These are phyloP conservation scores for Cephus pygmeus DNA, from an alignment of 2,888 invertebrate genomes.

Conservation along the genomic window DNA sequence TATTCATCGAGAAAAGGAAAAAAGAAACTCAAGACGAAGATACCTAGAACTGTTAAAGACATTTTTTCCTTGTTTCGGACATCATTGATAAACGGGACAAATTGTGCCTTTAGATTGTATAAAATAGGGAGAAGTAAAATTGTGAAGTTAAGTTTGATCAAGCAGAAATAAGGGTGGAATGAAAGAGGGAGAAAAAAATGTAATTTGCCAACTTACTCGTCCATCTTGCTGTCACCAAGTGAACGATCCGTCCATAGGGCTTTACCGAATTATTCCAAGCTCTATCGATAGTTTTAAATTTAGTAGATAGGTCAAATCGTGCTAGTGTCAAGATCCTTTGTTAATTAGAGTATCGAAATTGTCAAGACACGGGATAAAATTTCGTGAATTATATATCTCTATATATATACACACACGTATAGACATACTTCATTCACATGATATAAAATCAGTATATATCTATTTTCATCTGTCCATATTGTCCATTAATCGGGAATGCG, in stretches of 20 bases:
- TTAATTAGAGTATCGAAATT: neutral
- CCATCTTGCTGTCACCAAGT: slow-evolving; percentile 59
- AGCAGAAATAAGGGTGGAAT: slow-evolving; percentile 13
- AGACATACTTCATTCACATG: neutral
- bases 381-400: neutral
- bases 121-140: neutral
- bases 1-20: neutral
- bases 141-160: slow-evolving; percentile 14
- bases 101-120: slow-evolving; percentile 52
- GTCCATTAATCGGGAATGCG: neutral
- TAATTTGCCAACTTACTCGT: slow-evolving; percentile 56
- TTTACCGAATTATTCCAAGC: slow-evolving; percentile 61
- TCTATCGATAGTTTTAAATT: slow-evolving; percentile 52
- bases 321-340: neutral
- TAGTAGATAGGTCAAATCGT: slow-evolving; percentile 27
- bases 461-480: neutral
- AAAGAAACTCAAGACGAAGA: neutral
- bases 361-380: neutral
- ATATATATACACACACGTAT: neutral
- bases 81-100: slow-evolving; percentile 31
- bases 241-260: slow-evolving; percentile 64
- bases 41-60: neutral
- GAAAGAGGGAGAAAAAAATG: slow-evolving; percentile 18
- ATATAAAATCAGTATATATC: neutral
- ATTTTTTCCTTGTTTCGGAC: neutral